phyloP scores from a whole-genome alignment of 1,140 invertebrate species.

The Leptinotarsa lineolata region DNA sequence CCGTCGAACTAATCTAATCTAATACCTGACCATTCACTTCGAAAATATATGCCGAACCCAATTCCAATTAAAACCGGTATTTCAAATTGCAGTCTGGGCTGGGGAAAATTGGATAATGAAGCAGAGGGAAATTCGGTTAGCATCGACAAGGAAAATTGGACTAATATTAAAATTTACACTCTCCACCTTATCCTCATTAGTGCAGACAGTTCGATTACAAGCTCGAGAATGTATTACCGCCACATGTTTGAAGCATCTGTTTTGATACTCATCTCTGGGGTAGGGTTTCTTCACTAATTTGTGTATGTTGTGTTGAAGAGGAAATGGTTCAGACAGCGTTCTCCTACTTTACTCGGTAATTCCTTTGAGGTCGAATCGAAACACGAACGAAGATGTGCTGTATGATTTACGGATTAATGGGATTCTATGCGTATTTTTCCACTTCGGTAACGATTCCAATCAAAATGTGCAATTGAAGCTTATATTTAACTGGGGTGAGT shows the following conservation, averaged over 20 bases:
- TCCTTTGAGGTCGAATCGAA: no score
- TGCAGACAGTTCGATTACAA: conserved; percentile 17
- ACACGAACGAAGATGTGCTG: no score
- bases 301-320: background rate
- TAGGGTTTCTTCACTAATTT: background rate
- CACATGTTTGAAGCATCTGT: conserved; percentile 11
- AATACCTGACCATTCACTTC: background rate
- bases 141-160: conserved; percentile 19
- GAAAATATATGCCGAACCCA: conserved; percentile 7
- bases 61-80: conserved; percentile 13
- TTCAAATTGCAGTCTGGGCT: conserved; percentile 9
- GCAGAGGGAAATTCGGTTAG: conserved; percentile 10
- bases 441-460: no score
- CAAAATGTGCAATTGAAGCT: no score
- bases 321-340: no score
- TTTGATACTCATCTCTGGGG: background rate
- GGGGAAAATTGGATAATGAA: conserved; percentile 16
- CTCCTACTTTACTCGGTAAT: no score
- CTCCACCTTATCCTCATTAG: conserved; percentile 14
- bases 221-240: background rate
- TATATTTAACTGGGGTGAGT: no score
- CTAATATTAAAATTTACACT: conserved; percentile 15
- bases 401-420: no score
- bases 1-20: background rate
- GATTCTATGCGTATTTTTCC: no score